phyloP scores from a whole-genome alignment of 2,797 vertebrate genomes.

The Alca torda region DNA sequence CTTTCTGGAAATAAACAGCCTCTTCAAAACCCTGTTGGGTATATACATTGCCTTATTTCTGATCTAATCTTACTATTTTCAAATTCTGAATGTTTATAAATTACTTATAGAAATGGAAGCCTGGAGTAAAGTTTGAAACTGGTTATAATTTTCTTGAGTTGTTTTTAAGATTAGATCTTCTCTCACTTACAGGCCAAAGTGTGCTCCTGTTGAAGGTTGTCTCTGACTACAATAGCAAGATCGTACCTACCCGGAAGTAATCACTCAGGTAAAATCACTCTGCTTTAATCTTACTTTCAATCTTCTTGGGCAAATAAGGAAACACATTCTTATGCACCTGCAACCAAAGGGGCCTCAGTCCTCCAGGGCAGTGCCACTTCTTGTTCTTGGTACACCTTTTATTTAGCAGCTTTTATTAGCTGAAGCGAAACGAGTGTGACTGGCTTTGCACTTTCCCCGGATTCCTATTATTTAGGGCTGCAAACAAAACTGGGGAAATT shows the following conservation, averaged over 20 bases:
- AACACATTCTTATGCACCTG: not conserved
- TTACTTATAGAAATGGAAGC: not conserved
- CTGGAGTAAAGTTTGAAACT: not conserved
- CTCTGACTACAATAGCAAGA: fast-evolving
- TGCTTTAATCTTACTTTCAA: not conserved
- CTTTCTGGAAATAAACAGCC: not conserved
- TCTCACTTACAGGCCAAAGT: not conserved
- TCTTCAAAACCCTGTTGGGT: not conserved
- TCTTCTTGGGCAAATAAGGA: not conserved
- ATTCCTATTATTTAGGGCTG: not conserved
- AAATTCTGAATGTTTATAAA: not conserved
- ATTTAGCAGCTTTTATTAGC: not conserved
- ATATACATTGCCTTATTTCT: not conserved
- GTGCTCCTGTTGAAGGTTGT: not conserved
- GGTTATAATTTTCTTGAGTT: not conserved
- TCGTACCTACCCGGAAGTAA: not conserved
- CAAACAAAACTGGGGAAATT: not conserved
- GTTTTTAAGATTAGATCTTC: not conserved
- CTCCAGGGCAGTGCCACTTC: fast-evolving
- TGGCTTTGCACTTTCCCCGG: fast-evolving
- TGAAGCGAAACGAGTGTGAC: fast-evolving
- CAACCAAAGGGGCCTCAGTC: not conserved
- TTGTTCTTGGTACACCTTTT: not conserved
- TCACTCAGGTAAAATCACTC: not conserved
- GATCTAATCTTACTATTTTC: not conserved